Evolutionary conservation across 2,888 invertebrate genomes (phyloP), one percentile per base, ranked within the genome.

Genomic region (Melanargia galathea): DNA sequence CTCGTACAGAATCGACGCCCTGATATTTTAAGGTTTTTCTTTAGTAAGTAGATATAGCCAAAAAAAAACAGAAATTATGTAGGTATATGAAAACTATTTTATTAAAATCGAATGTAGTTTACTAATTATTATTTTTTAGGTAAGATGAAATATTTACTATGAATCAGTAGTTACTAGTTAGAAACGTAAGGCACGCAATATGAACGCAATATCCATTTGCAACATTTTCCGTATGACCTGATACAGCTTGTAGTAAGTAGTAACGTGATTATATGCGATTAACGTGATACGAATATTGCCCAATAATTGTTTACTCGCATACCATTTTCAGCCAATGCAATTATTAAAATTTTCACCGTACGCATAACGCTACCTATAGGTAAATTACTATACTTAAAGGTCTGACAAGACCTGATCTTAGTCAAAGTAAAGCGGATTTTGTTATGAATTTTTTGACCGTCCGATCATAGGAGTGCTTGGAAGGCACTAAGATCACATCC

Each of bases 141-240:
- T 4, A 38, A 45, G 2, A 13, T 20, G 2, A 45, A 11, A 20
- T 20, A 11, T 45, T 3, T 22, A 10, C 5, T 22, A 35, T 13
- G n/a, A 46, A 16, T 38, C 24, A 18, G 55, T 40, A 26, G 16
- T 13, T 38, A 40, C 10, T 8, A 45, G 20, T 33, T 11, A 51
- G 18, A 55, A 22, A 38, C 5, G 16, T 16, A 24, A 11, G 22
- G 8, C 58, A 63, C 54, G 63, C 54, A 43, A 59, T 33, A 5
- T 43, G 8, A 52, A 63, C 54, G 63, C 54, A 43, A 59, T 33
- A 5, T 43, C 16, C 24, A 49, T 51, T 63, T 63, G 59, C 63
- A 54, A 40, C 59, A 63, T 22, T 59, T 59, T 63, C 46, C 63
- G 63, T 38, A 26, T 40, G 59, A 35, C 46, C 59, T 30, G 30